These are phyloP conservation scores for Eulithis prunata DNA, from an alignment of 2,888 invertebrate species.

Conservation along the genomic window DNA sequence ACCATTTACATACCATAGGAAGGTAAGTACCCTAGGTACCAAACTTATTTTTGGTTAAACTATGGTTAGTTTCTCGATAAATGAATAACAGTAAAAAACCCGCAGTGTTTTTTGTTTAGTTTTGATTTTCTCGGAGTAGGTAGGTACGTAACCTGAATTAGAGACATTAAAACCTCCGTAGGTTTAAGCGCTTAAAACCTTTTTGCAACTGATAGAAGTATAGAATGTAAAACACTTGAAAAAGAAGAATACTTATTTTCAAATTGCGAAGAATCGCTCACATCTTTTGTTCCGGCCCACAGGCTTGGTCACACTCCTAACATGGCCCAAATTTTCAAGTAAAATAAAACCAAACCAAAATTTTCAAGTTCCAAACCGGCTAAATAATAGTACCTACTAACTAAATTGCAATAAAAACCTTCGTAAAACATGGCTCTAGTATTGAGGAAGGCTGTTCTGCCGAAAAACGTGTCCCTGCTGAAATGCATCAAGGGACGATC, in stretches of 20 bases:
- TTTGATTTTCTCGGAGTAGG: too few relatives aligned
- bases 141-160: too few relatives aligned
- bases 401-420: slow-evolving; percentile 36
- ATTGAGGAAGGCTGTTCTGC: slow-evolving; percentile 66
- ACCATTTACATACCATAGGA: too few relatives aligned
- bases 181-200: slow-evolving; percentile 15
- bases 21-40: too few relatives aligned
- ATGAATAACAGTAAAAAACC: too few relatives aligned
- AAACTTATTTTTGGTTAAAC: too few relatives aligned
- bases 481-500: slow-evolving; percentile 69
- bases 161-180: too few relatives aligned
- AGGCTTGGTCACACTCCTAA: slow-evolving; percentile 52
- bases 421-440: slow-evolving; percentile 68
- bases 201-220: slow-evolving; percentile 13
- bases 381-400: slow-evolving; percentile 19
- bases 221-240: slow-evolving; percentile 40
- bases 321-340: slow-evolving; percentile 74
- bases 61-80: too few relatives aligned
- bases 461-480: slow-evolving; percentile 65
- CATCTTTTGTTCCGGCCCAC: slow-evolving; percentile 57
- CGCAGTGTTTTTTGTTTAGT: too few relatives aligned
- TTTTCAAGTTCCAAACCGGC: slow-evolving; percentile 48
- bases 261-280: slow-evolving; percentile 47
- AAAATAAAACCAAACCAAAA: slow-evolving; percentile 49
- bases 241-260: slow-evolving; percentile 52